These are phyloP conservation scores for Zaprionus capensis DNA, from an alignment of 1,140 invertebrate genomes.

Conservation along the genomic window DNA sequence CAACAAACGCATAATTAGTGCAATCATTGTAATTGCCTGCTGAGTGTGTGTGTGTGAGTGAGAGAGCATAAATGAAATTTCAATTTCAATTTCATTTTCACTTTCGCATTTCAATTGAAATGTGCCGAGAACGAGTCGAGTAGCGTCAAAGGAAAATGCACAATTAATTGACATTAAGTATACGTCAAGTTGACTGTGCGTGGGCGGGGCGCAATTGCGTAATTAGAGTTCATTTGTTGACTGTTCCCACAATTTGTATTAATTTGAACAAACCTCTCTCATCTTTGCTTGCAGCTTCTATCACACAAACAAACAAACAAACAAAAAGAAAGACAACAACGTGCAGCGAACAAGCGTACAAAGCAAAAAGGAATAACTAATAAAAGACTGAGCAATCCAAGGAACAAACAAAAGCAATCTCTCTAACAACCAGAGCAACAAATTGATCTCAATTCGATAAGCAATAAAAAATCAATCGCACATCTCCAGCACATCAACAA, in stretches of 20 bases:
- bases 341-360: slow-evolving; percentile 57
- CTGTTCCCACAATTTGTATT: slow-evolving; percentile 29
- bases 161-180: neutral
- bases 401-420: slow-evolving; percentile 64
- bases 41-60: slow-evolving; percentile 3
- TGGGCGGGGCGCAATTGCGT: neutral
- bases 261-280: slow-evolving; percentile 1
- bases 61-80: slow-evolving; percentile 15
- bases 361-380: slow-evolving; percentile 53
- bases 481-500: slow-evolving; percentile 6
- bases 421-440: slow-evolving; percentile 30
- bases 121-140: neutral
- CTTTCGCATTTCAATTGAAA: slow-evolving; percentile 29
- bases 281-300: slow-evolving; percentile 48
- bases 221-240: slow-evolving; percentile 16
- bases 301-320: neutral
- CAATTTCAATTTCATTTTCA: slow-evolving; percentile 29
- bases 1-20: slow-evolving; percentile 57
- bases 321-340: slow-evolving; percentile 40
- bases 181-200: neutral
- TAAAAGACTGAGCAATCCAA: slow-evolving; percentile 76
- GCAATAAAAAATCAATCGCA: slow-evolving; percentile 57
- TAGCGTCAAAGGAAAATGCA: neutral
- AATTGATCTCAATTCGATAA: slow-evolving; percentile 70
- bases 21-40: slow-evolving; percentile 61